Base-by-base conservation (phyloP, 1,140 invertebrate species). In the Saccostrea cuccullata region DNA sequence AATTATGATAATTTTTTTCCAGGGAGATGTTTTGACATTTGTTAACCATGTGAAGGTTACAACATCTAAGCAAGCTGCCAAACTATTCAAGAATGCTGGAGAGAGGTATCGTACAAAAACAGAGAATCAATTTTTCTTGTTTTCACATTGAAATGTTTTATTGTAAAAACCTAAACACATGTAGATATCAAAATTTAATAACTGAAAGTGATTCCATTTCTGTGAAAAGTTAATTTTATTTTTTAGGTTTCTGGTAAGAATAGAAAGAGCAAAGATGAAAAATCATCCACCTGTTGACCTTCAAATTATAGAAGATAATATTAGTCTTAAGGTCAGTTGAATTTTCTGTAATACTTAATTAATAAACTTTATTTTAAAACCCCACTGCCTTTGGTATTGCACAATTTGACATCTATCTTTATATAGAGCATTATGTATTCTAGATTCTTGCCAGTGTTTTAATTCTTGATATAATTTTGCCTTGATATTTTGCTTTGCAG, bases 31-130 rank as follows among this genome's bases (percentile, higher is more conserved):
- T 30, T 95, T 98, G 4, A 93, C 98, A 8, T 96, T 97, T 12
- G 97, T 98, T 6, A 97, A 98, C 93, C 97, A 97, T 55, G 97
- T 97, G 87, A 96, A 96, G 86, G 96, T 98, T 0, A 96, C 95
- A 11, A 93, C 93, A 40, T 87, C 97, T 87, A 96, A 97, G 84
- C 97, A 98, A 94, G 97, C 97, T 47, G 96, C 96, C 40, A 97
- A 97, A 95, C 94, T 97, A 55, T 95, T 97, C 20, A 96, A 96
- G 92, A 95, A 94, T 64, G 93, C 95, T 58, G 93, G 92, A 23
- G 94, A 96, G 1, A 96, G 95, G 88, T 96, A 96, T 40, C 4
- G 73, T 30, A 82, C 6, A 47, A 82, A 82, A 30, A 64, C n/a
- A n/a, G n/a, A 17, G 2, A 11, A 3, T 82, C 26, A 30, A 15